A percentile compares a stretch with the other conserved stretches of the same genome.
These are phyloP conservation scores for Campoletis sonorensis DNA, from an alignment of 1,140 invertebrate species.

Conservation along the genomic window DNA sequence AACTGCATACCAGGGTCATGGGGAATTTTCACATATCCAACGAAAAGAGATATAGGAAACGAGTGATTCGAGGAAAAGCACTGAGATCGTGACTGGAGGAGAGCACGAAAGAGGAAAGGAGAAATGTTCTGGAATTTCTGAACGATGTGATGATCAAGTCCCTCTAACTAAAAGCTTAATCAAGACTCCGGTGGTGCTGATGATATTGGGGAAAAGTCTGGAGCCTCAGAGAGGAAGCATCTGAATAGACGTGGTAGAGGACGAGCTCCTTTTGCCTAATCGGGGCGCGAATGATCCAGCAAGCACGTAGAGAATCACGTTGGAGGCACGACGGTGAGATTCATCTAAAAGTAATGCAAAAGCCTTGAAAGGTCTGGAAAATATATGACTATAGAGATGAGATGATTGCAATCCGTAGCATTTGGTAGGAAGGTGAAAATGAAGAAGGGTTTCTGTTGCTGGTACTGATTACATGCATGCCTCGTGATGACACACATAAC, in stretches of 20 bases:
- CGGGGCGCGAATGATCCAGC: slow-evolving; percentile 17
- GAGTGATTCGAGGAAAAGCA: slow-evolving; percentile 51
- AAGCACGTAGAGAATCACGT: neutral
- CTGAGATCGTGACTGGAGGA: slow-evolving; percentile 2
- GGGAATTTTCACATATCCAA: neutral
- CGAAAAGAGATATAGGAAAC: neutral
- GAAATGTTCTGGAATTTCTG: slow-evolving; percentile 47
- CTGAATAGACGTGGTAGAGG: slow-evolving; percentile 48
- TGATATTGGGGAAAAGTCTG: slow-evolving; percentile 38
- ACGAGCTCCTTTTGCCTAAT: slow-evolving; percentile 32
- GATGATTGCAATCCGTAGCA: neutral
- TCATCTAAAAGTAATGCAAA: neutral
- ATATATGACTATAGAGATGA: neutral
- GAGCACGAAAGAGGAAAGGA: slow-evolving; percentile 20
- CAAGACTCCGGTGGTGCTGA: slow-evolving; percentile 41
- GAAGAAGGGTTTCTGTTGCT: neutral
- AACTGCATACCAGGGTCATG: neutral
- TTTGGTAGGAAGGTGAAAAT: neutral
- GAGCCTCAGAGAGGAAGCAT: slow-evolving; percentile 23
- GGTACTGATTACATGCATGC: slow-evolving; percentile 22
- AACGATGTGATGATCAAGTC: slow-evolving; percentile 55
- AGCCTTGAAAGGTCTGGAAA: neutral
- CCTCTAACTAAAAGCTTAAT: slow-evolving; percentile 55
- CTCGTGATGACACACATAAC: neutral
- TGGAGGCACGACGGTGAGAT: neutral